Conservation (phyloP, 2,888 invertebrate genomes). For the Theretra japonica region DNA sequence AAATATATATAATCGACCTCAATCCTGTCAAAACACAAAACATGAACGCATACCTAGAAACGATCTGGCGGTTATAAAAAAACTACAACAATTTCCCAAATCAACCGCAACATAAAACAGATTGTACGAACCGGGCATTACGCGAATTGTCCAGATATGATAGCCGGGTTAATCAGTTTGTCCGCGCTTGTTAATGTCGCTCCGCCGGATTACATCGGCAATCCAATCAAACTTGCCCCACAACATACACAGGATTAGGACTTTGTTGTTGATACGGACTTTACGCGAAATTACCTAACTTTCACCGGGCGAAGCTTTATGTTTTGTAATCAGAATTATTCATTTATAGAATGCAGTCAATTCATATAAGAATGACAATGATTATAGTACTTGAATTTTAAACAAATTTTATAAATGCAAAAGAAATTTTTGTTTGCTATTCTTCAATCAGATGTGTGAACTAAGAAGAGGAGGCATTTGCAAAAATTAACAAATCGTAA, state of each 20-base stretch:
- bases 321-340: too few relatives aligned
- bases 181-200: conserved; percentile 21
- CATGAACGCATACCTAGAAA: too few relatives aligned
- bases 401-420: too few relatives aligned
- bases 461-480: too few relatives aligned
- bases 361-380: too few relatives aligned
- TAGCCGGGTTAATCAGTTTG: conserved; percentile 29
- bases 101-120: neutral
- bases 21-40: too few relatives aligned
- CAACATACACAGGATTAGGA: conserved; percentile 46
- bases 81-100: neutral
- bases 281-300: conserved; percentile 30
- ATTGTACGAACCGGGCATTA: neutral
- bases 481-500: too few relatives aligned
- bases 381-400: too few relatives aligned
- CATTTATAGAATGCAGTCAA: too few relatives aligned
- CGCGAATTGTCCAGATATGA: conserved; percentile 19
- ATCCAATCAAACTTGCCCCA: conserved; percentile 72
- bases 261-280: conserved; percentile 39
- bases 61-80: neutral
- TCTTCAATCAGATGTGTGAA: too few relatives aligned
- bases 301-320: conserved; percentile 16
- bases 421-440: too few relatives aligned
- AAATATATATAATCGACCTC: too few relatives aligned
- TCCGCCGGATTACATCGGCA: conserved; percentile 48